Base-by-base conservation (phyloP, 1,140 invertebrate genomes). In the Magallana gigas region DNA sequence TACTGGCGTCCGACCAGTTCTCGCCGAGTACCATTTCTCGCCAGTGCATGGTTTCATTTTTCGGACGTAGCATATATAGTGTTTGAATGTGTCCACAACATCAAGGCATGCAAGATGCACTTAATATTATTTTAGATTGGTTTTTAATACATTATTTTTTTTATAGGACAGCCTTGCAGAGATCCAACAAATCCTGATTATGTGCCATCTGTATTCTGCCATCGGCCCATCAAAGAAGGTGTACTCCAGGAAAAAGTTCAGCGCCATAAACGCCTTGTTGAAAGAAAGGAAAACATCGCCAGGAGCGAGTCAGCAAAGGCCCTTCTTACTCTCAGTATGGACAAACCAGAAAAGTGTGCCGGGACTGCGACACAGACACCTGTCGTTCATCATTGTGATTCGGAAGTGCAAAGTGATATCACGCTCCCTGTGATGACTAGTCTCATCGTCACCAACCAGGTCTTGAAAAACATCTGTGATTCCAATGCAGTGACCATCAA, bases 281-380 rank as follows among this genome's bases (percentile, higher is more conserved):
- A 48, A 23, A 48, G 80, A 82, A 82, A 82, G 56, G 80, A 82
- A 57, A 82, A 82, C 36, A 82, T 57, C 29, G 57, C 36, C 36
- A 48, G 29, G 57, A 18, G 3, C 8, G 80, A 82, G 14, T 48
- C 80, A 16, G 80, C 18, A 11, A 1, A 56, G 11, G 76, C n/a
- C 12, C 76, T 80, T 23, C 8, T 80, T 80, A 11, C 23, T 29
- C 36, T 80, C 12, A 11, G 23, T n/a, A n/a, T 12, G 16, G 36
- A 80, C 36, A 7, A 80, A 16, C 62, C 7, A 64, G 12, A 12
- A 64, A 64, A 12, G 18, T 64, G 62, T 64, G 76, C n/a, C 11
- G 76, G 76, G 36, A 80, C 36, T 11, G 9, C 76, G 5, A 80
- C 23, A 14, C n/a, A 80, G 16, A 80, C 23, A 8, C 29, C 23